A percentile compares a stretch with the other conserved stretches of the same genome.
These are phyloP conservation scores for Prolemur simus DNA, from an alignment of 2,113 vertebrate genomes.

Conservation along the genomic window DNA sequence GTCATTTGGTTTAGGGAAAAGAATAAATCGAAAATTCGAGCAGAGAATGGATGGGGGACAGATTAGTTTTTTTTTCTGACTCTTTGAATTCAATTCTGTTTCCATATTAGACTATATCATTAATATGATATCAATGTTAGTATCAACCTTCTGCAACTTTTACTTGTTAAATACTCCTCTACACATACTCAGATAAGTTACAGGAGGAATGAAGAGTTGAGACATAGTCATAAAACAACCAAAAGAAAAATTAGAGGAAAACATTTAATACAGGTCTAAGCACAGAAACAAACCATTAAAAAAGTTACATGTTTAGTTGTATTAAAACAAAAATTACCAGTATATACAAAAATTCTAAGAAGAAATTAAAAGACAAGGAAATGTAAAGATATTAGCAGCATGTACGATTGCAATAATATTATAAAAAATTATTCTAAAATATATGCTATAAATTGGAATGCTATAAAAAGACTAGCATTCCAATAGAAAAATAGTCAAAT, in stretches of 20 bases:
- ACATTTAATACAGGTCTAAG: not conserved
- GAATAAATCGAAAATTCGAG: not conserved
- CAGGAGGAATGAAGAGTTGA: not conserved
- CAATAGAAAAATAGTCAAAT: not conserved
- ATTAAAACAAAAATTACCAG: not conserved
- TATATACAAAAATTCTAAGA: not conserved
- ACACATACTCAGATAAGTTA: not conserved
- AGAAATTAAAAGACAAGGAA: not conserved
- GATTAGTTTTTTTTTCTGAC: not conserved
- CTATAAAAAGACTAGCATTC: not conserved
- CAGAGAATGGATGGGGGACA: not conserved
- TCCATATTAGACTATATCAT: not conserved
- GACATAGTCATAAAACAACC: slow-evolving; percentile 11
- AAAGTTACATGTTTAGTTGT: not conserved
- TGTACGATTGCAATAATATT: not conserved
- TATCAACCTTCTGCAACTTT: not conserved
- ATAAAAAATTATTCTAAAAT: not conserved
- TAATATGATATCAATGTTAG: not conserved
- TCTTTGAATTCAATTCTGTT: not conserved
- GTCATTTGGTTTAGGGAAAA: not conserved
- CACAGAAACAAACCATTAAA: not conserved
- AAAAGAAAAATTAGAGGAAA: slow-evolving; percentile 36
- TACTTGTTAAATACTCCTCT: not conserved
- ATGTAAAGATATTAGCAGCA: not conserved
- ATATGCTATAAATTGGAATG: too few relatives aligned